A percentile compares a stretch with the other conserved stretches of the same genome.
phyloP scores from a whole-genome alignment of 2,888 invertebrate species.

The Macrostomum cliftonense region DNA sequence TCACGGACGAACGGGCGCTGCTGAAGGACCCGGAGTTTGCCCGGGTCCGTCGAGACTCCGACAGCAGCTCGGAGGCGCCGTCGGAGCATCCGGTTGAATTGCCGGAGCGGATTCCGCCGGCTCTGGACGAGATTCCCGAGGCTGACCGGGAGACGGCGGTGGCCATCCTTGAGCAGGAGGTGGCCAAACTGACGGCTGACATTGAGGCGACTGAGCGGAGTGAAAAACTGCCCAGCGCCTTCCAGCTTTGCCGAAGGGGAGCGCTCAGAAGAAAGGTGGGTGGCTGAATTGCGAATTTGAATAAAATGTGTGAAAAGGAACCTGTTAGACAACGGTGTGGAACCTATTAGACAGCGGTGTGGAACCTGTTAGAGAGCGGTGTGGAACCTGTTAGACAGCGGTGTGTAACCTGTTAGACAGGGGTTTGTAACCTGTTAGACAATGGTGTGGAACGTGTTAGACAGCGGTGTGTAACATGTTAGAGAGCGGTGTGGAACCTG shows the following conservation, averaged over 20 bases:
- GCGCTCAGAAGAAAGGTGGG: constrained; percentile 30
- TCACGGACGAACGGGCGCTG: not conserved
- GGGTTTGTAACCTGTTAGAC: no score
- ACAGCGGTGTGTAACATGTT: no score
- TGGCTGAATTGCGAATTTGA: no score
- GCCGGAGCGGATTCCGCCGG: constrained; percentile 6
- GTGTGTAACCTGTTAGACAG: no score
- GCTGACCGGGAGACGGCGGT: constrained; percentile 25
- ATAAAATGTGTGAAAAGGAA: no score
- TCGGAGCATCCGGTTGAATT: constrained; percentile 1
- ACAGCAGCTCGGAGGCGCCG: not conserved
- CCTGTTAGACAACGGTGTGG: no score
- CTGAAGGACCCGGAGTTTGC: no score
- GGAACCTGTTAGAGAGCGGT: no score
- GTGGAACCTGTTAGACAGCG: no score
- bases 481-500: no score
- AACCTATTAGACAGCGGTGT: no score
- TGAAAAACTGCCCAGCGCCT: constrained; percentile 20
- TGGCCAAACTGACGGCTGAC: constrained; percentile 20
- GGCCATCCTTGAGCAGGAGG: constrained; percentile 18
- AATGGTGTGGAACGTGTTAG: no score
- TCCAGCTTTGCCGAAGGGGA: constrained; percentile 29
- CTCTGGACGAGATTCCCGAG: constrained; percentile 12
- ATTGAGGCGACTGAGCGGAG: constrained; percentile 16
- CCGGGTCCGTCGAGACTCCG: not conserved